Conservation (phyloP, 2,888 invertebrate genomes). For the Drosophila suboccidentalis region DNA sequence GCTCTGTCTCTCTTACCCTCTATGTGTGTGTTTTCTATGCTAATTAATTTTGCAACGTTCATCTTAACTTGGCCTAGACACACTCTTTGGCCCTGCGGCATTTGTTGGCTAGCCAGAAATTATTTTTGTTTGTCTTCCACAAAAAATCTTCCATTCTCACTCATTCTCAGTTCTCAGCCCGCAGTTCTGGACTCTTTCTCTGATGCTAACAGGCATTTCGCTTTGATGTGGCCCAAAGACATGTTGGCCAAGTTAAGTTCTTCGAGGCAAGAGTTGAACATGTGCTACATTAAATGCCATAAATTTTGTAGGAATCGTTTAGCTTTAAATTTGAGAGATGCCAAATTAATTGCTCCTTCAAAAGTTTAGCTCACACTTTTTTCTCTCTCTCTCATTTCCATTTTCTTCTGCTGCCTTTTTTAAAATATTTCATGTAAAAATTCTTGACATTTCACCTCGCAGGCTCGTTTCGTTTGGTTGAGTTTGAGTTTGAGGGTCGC, state of each 20-base stretch:
- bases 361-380: background rate
- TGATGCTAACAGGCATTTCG: slow-evolving; percentile 24
- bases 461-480: slow-evolving; percentile 5
- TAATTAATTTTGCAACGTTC: slow-evolving; percentile 69
- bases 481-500: background rate
- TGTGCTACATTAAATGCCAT: background rate
- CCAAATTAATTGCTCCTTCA: slow-evolving; percentile 43
- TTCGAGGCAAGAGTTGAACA: background rate
- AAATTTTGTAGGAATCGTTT: background rate
- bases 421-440: slow-evolving; percentile 52
- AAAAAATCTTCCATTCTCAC: slow-evolving; percentile 30
- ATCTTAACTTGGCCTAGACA: slow-evolving; percentile 17
- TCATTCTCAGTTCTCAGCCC: slow-evolving; percentile 3
- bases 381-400: background rate
- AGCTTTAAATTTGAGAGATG: slow-evolving; percentile 12
- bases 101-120: slow-evolving; percentile 24
- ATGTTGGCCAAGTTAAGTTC: slow-evolving; percentile 6
- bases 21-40: slow-evolving; percentile 67
- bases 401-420: slow-evolving; percentile 11
- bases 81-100: slow-evolving; percentile 3
- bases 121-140: slow-evolving; percentile 31
- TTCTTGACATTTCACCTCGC: slow-evolving; percentile 50
- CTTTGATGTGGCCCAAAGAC: slow-evolving; percentile 50
- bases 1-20: background rate
- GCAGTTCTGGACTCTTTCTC: slow-evolving; percentile 8